A percentile compares a stretch with the other conserved stretches of the same genome.
These are phyloP conservation scores for Drosophila gunungcola DNA, from an alignment of 1,140 invertebrate genomes.

Conservation along the genomic window DNA sequence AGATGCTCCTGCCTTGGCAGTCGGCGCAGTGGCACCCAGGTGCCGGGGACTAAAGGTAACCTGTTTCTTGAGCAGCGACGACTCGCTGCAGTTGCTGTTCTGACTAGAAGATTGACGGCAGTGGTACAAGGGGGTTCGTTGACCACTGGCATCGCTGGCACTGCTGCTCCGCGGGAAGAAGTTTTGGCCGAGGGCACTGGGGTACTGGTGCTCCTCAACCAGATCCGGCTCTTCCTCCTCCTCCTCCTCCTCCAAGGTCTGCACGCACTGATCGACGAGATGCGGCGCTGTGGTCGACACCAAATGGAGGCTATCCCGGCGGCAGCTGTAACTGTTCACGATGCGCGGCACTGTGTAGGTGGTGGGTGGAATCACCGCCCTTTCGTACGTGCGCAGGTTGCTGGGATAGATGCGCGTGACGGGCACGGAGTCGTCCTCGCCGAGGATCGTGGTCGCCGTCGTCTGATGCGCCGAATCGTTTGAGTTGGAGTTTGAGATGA, in stretches of 20 bases:
- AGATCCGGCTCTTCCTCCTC: constrained; percentile 22
- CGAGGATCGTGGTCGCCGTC: constrained; percentile 3
- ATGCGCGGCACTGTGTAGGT: constrained; percentile 66
- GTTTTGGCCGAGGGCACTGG: neutral
- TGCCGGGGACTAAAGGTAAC: constrained; percentile 54
- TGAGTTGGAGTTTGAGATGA: constrained; percentile 51
- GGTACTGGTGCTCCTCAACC: constrained; percentile 9
- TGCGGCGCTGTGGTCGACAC: constrained; percentile 59
- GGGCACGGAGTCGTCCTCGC: constrained; percentile 61
- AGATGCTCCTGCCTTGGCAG: neutral
- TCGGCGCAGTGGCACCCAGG: constrained; percentile 32
- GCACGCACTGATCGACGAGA: constrained; percentile 62
- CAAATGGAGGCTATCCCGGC: constrained; percentile 60
- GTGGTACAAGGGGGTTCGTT: constrained; percentile 34
- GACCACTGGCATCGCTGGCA: constrained; percentile 13
- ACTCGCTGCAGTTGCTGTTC: constrained; percentile 56
- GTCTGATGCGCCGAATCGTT: constrained; percentile 30
- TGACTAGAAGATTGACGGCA: constrained; percentile 67
- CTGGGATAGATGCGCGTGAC: constrained; percentile 68
- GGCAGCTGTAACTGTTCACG: constrained; percentile 68
- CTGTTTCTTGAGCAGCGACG: constrained; percentile 56
- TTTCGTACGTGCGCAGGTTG: constrained; percentile 65
- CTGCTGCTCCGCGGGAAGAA: constrained; percentile 15
- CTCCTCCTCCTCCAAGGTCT: constrained; percentile 39
- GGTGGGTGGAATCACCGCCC: constrained; percentile 26